These are phyloP conservation scores for Hemiscyllium ocellatum DNA, from an alignment of 2,113 vertebrate genomes.

Conservation along the genomic window DNA sequence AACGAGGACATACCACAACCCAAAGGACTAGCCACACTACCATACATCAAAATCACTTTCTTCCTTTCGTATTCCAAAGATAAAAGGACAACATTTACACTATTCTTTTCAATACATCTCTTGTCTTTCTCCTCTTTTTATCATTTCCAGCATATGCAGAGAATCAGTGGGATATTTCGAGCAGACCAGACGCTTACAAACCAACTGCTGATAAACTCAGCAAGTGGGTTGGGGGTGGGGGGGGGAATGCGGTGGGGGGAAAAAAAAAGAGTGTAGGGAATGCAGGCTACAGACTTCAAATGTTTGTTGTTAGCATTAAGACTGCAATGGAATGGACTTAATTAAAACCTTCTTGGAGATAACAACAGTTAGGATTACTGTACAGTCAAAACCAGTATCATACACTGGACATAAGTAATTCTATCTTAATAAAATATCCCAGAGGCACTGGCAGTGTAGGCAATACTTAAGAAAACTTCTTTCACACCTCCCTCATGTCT, in stretches of 20 bases:
- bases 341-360: not conserved
- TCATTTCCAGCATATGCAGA: not conserved
- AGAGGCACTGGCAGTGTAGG: not conserved
- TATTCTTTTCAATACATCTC: not conserved
- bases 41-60: not conserved
- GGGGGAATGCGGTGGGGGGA: not conserved
- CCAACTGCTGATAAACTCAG: not conserved
- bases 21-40: too few species aligned
- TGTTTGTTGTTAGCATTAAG: not conserved
- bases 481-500: not conserved
- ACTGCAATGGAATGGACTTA: not conserved
- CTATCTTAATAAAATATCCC: not conserved
- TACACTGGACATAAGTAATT: not conserved
- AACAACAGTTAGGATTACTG: not conserved
- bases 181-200: not conserved
- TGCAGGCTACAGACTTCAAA: not conserved
- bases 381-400: not conserved
- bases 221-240: too few species aligned
- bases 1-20: too few species aligned
- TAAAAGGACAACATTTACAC: not conserved
- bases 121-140: not conserved
- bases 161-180: not conserved
- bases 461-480: not conserved
- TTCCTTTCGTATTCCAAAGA: not conserved
- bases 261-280: not conserved